phyloP scores from a whole-genome alignment of 1,140 invertebrate genomes.

The roundworm (Caenorhabditis elegans) region WBcel235 BX284602.5:6544001-6544500 shows the following conservation, averaged over 20 bases:
- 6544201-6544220: slow-evolving; percentile 48
- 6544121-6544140: slow-evolving; percentile 6
- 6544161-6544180: slow-evolving; percentile 44
- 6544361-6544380: not conserved
- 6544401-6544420: slow-evolving; percentile 47
- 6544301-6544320: slow-evolving; percentile 44
- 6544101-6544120: slow-evolving; percentile 43
- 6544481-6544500: slow-evolving; percentile 39
- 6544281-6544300: slow-evolving; percentile 43
- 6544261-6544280: slow-evolving; percentile 42
- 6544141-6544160: not conserved
- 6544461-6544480: slow-evolving; percentile 41
- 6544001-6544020: slow-evolving; percentile 28
- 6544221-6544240: slow-evolving; percentile 31
- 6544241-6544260: slow-evolving; percentile 40
- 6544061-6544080: slow-evolving; percentile 38
- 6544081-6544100: slow-evolving; percentile 40
- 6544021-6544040: slow-evolving; percentile 45
- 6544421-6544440: slow-evolving; percentile 46
- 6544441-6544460: slow-evolving; percentile 41
- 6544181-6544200: slow-evolving; percentile 43
- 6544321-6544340: slow-evolving; percentile 23
- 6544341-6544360: slow-evolving; percentile 35
- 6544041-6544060: slow-evolving; percentile 40
- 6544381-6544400: slow-evolving; percentile 30